Evolutionary conservation across 2,113 vertebrate species (phyloP), one percentile per base, ranked within the genome.

Genomic region (Pelvicachromis taeniatus): DNA sequence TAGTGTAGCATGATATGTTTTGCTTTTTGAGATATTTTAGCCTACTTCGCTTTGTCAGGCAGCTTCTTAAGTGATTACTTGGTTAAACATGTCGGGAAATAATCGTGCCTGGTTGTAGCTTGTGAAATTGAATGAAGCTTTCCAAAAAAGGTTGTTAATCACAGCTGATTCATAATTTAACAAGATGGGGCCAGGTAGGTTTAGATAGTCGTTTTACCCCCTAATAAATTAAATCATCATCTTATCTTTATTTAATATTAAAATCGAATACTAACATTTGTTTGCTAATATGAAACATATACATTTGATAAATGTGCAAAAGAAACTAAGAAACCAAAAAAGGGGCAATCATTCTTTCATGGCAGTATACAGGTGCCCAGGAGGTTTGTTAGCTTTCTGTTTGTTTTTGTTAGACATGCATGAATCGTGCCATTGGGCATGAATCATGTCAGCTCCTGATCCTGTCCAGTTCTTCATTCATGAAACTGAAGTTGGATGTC

Each of bases 401-500:
- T 26, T 26, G 26, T 26, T 26, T 26, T 26, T 26, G 26, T 26
- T 26, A 26, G 26, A 26, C 26, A 26, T 26, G 26, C 26, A 26
- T 26, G 26, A 26, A 26, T 26, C 26, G 3, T 26, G 65, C 21
- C 38, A 70, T 13, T 70, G 40, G 40, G 14, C 65, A 45, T 70
- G 14, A 45, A 70, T 0, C 40, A 26, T 16, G 1, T 45, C 65
- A 26, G 65, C 21, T 70, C 65, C 65, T 70, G 65, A 45, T 70
- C 38, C 10, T 45, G 65, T 42, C 38, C 65, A 26, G 40, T 14
- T 45, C 1, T 70, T 70, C 65, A 70, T 7, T 45, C 21, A 45
- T 7, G 40, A 7, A 21, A 70, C 21, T 70, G 5, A 10, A 26
- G 16, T 45, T 3, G 0, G 38, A 65, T 14, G 19, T 40, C 19